A percentile compares a stretch with the other conserved stretches of the same genome.
phyloP scores from a whole-genome alignment of 2,888 invertebrate genomes.

The Nomada ruficornis region DNA sequence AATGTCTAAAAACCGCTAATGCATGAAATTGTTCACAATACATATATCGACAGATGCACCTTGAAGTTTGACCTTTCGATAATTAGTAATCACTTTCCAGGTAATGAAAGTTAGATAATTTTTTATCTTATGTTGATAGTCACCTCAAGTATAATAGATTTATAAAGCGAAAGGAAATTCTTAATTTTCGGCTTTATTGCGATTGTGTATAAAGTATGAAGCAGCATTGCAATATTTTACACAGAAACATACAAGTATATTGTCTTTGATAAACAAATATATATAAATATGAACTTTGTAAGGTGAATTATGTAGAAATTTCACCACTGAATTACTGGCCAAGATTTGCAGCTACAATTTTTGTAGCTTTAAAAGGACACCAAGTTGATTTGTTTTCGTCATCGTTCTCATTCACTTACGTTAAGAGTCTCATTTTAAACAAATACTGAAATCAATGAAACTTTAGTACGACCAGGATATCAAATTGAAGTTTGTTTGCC shows the following conservation, averaged over 20 bases:
- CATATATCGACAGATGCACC: conserved; percentile 49
- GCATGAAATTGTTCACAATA: conserved; percentile 1
- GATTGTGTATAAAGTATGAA: background rate
- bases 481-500: too few species aligned
- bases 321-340: too few species aligned
- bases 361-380: too few species aligned
- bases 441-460: too few species aligned
- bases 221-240: background rate
- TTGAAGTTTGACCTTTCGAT: conserved; percentile 65
- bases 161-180: conserved; percentile 15
- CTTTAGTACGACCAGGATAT: too few species aligned
- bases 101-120: conserved; percentile 62
- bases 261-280: background rate
- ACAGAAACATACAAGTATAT: background rate
- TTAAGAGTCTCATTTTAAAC: too few species aligned
- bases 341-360: too few species aligned
- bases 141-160: conserved; percentile 26
- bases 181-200: conserved; percentile 23
- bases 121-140: conserved; percentile 51
- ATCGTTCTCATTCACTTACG: too few species aligned
- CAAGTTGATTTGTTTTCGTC: too few species aligned
- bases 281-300: too few species aligned
- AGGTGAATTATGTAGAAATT: too few species aligned
- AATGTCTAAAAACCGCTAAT: background rate
- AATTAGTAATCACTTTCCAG: conserved; percentile 54